Percentiles rank a stretch among this genome's conserved stretches.
phyloP scores from a whole-genome alignment of 2,888 invertebrate species.

The Atethmia centrago region DNA sequence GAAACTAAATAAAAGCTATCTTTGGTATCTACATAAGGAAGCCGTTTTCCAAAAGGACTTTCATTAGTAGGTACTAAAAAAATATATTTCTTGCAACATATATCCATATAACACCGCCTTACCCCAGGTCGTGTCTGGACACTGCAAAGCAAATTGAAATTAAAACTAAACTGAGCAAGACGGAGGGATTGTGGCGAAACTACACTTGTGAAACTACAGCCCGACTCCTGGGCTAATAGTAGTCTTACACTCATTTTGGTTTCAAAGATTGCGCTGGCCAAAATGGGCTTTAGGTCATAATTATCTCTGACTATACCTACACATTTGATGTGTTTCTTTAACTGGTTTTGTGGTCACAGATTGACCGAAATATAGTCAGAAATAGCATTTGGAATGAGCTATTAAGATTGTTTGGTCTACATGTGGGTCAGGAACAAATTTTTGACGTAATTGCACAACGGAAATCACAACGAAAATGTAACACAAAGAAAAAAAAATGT shows the following conservation, averaged over 20 bases:
- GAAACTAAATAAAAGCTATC: neutral
- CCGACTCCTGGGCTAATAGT: constrained; percentile 53
- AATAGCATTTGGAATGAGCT: neutral
- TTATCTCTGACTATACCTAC: constrained; percentile 39
- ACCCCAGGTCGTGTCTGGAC: constrained; percentile 84
- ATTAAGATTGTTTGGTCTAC: neutral
- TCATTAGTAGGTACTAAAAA: neutral
- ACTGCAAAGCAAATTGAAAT: constrained; percentile 84
- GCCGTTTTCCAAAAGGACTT: neutral
- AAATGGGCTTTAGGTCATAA: constrained; percentile 45
- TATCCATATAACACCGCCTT: constrained; percentile 36
- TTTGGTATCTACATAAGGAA: neutral
- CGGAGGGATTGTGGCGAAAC: constrained; percentile 79
- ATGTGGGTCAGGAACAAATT: too few species aligned
- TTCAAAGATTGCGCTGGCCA: constrained; percentile 55
- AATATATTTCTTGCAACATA: neutral
- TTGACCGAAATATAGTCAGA: constrained; percentile 34
- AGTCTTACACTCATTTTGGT: constrained; percentile 58
- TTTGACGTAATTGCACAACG: too few species aligned
- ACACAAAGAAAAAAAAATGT: too few species aligned
- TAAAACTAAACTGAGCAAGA: constrained; percentile 84
- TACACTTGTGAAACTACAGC: constrained; percentile 77
- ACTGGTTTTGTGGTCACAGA: constrained; percentile 39
- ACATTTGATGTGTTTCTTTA: constrained; percentile 31
- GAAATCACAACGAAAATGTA: too few species aligned